Conservation (phyloP, 2,113 vertebrate genomes). For the Upupa epops region DNA sequence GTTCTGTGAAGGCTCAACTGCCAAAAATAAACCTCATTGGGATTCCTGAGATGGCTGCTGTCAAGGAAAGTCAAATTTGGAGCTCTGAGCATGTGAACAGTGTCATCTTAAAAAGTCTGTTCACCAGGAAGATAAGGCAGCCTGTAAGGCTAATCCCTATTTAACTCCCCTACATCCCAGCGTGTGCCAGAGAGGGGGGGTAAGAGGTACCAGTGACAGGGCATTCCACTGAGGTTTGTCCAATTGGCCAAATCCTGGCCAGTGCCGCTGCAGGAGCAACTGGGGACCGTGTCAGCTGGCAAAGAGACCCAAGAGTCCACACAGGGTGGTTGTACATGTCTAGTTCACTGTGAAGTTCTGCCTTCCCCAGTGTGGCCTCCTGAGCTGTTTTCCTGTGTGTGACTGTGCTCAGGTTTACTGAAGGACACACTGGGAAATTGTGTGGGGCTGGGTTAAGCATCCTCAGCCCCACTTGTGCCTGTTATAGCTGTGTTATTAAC, state of each 20-base stretch:
- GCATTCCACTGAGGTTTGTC: neutral
- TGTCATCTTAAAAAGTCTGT: constrained; percentile 57
- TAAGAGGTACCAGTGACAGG: neutral
- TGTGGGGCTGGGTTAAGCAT: neutral
- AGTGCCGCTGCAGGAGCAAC: neutral
- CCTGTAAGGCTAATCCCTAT: constrained; percentile 2
- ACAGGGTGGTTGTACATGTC: fast-evolving
- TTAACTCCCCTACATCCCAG: neutral
- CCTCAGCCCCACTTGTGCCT: neutral
- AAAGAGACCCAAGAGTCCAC: fast-evolving
- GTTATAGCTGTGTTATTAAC: fast-evolving
- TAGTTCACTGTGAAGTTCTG: fast-evolving
- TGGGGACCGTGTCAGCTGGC: fast-evolving
- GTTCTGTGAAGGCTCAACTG: neutral
- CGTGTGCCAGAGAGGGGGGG: neutral
- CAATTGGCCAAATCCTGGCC: neutral
- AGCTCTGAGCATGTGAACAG: constrained; percentile 48
- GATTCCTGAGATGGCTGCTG: constrained; percentile 60
- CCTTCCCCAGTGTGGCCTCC: fast-evolving
- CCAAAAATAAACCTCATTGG: constrained; percentile 59
- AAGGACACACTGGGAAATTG: neutral
- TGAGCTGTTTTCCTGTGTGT: fast-evolving
- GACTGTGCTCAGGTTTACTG: neutral
- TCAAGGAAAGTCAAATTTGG: constrained; percentile 61
- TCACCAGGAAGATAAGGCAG: constrained; percentile 55